Conservation (phyloP, 2,797 vertebrate genomes). For the Coregonus sp. region DNA sequence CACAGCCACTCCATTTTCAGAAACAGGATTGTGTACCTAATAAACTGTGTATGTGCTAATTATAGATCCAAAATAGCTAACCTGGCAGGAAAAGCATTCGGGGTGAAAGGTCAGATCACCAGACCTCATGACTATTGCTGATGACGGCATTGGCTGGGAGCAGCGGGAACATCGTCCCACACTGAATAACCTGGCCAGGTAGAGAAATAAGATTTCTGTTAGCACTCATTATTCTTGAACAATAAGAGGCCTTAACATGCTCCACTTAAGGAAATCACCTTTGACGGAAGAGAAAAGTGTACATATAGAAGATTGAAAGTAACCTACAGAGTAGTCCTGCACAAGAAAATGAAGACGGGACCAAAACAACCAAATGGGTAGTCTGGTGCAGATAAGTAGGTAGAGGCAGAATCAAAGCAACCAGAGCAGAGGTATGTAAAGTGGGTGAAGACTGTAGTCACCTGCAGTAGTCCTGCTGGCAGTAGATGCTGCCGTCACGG, state of each 20-base stretch:
- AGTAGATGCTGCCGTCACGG: constrained; percentile 71
- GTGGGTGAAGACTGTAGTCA: constrained; percentile 15
- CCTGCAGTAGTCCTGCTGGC: constrained; percentile 75
- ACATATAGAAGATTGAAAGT: neutral
- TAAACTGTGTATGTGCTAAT: no score
- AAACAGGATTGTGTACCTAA: no score
- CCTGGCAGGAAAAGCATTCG: constrained; percentile 76
- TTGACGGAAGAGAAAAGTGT: neutral
- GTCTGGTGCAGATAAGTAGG: no score
- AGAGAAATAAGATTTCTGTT: neutral
- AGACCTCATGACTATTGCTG: constrained; percentile 63
- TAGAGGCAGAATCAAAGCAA: no score
- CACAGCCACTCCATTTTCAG: no score
- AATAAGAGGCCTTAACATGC: neutral
- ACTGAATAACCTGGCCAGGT: constrained; percentile 60
- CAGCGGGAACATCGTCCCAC: constrained; percentile 70
- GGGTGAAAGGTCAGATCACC: constrained; percentile 70
- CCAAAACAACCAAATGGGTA: no score
- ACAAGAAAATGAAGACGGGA: no score
- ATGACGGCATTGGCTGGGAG: constrained; percentile 67
- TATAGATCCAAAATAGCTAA: constrained; percentile 18
- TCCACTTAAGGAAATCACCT: neutral
- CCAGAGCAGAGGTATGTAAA: no score
- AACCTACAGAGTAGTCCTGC: no score
- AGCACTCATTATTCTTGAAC: neutral